A percentile compares a stretch with the other conserved stretches of the same genome.
phyloP scores from a whole-genome alignment of 2,888 invertebrate genomes.

The Drosophila pegasa region DNA sequence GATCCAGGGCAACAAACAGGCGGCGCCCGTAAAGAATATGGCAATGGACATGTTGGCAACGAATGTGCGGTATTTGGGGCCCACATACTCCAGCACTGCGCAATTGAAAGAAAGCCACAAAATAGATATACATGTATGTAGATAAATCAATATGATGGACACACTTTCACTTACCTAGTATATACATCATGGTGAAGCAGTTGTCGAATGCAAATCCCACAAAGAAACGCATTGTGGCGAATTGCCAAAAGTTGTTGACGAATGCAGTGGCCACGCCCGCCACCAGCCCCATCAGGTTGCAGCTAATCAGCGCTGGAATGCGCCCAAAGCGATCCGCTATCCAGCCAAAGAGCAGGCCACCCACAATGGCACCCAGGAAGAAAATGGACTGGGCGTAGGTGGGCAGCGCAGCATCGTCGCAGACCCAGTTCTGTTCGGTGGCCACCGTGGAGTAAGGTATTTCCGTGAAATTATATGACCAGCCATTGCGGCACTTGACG shows the following conservation, averaged over 20 bases:
- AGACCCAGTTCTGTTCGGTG: constrained; percentile 95
- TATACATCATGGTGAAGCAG: constrained; percentile 97
- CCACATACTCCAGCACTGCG: constrained; percentile 94
- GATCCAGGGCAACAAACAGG: constrained; percentile 93
- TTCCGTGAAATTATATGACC: constrained; percentile 93
- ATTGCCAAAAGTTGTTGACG: constrained; percentile 90
- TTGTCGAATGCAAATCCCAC: constrained; percentile 95
- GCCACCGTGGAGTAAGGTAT: constrained; percentile 94
- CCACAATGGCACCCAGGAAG: constrained; percentile 94
- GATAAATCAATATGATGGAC: background rate
- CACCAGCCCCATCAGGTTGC: constrained; percentile 90
- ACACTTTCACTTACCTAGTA: constrained; percentile 88
- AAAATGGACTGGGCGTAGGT: constrained; percentile 93
- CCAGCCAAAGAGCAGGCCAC: constrained; percentile 94
- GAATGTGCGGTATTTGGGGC: constrained; percentile 95
- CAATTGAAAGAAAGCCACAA: constrained; percentile 45
- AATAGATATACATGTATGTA: background rate
- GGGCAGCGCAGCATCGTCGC: constrained; percentile 91
- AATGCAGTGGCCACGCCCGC: constrained; percentile 91
- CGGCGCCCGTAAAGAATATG: constrained; percentile 93
- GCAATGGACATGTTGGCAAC: constrained; percentile 97
- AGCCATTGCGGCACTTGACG: constrained; percentile 89
- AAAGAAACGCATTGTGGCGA: constrained; percentile 92
- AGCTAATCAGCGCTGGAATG: constrained; percentile 91
- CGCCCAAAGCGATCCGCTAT: constrained; percentile 94